These are phyloP conservation scores for Xiphophorus couchianus DNA, from an alignment of 2,113 vertebrate species.

Conservation along the genomic window DNA sequence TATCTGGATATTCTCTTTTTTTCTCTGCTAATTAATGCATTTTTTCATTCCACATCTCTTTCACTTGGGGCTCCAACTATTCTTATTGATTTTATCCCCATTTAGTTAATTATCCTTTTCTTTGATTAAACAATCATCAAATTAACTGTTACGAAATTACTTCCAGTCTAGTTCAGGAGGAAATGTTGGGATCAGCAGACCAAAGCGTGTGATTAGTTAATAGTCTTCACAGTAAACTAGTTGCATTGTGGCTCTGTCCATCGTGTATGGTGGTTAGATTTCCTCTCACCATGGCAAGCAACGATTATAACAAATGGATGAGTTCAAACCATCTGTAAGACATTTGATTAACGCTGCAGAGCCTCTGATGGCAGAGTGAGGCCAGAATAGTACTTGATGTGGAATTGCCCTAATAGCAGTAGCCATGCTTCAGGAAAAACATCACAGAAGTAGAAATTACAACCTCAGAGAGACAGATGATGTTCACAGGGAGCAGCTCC, in stretches of 20 bases:
- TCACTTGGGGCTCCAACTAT: neutral
- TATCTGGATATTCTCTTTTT: conserved; percentile 11
- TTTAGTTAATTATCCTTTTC: neutral
- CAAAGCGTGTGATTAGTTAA: conserved; percentile 50
- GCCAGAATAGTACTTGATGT: conserved; percentile 58
- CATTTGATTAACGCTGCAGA: conserved; percentile 77
- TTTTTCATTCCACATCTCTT: neutral
- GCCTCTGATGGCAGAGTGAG: conserved; percentile 39
- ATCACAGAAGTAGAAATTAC: conserved; percentile 57
- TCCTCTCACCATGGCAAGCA: conserved; percentile 61
- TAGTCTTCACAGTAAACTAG: conserved; percentile 60
- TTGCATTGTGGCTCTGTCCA: conserved; percentile 62
- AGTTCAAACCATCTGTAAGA: conserved; percentile 82
- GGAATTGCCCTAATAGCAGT: conserved; percentile 70
- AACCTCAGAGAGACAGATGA: conserved; percentile 57
- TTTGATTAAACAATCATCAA: conserved; percentile 42
- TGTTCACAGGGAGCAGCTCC: conserved; percentile 63
- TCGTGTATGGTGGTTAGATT: conserved; percentile 69
- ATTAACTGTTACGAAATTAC: conserved; percentile 37
- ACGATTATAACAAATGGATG: conserved; percentile 82
- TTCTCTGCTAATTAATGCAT: neutral
- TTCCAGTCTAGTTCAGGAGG: conserved; percentile 42
- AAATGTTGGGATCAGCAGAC: conserved; percentile 43
- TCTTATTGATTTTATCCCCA: conserved; percentile 16
- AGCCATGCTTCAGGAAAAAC: conserved; percentile 73